phyloP scores from a whole-genome alignment of 2,888 invertebrate genomes.

The Mythimna pallens region DNA sequence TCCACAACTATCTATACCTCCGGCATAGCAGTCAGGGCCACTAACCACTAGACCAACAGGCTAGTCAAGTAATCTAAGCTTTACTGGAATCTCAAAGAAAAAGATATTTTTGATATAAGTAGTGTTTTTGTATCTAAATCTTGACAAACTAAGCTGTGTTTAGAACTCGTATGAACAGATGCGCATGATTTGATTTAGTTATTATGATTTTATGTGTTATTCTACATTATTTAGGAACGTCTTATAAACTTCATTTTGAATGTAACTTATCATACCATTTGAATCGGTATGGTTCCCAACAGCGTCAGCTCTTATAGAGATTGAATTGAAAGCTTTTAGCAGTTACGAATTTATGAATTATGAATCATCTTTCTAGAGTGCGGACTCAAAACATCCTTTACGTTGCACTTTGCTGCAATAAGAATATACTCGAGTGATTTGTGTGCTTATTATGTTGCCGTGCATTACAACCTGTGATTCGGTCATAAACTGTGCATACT shows the following conservation, averaged over 20 bases:
- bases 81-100: constrained; percentile 39
- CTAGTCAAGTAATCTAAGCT: constrained; percentile 9
- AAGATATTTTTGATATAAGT: constrained; percentile 26
- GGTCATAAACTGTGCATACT: constrained; percentile 32
- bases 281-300: constrained; percentile 3
- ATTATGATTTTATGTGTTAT: constrained; percentile 29
- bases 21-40: no score
- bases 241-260: constrained; percentile 1
- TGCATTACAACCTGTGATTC: constrained; percentile 31
- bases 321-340: constrained; percentile 51
- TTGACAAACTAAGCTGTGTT: constrained; percentile 23
- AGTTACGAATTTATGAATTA: constrained; percentile 33
- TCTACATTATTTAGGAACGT: constrained; percentile 18
- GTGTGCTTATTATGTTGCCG: constrained; percentile 27
- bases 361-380: constrained; percentile 33
- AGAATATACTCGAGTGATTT: constrained; percentile 43
- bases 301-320: constrained; percentile 3
- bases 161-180: constrained; percentile 19
- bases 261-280: constrained; percentile 8
- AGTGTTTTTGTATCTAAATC: constrained; percentile 43
- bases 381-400: constrained; percentile 30
- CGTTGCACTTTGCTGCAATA: constrained; percentile 45
- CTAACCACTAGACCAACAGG: no score
- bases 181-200: constrained; percentile 8
- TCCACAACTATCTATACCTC: no score